Percentiles rank a stretch among this genome's conserved stretches.
Evolutionary conservation across 2,888 invertebrate species (phyloP).

Genomic region (Cosmopolites sordidus): DNA sequence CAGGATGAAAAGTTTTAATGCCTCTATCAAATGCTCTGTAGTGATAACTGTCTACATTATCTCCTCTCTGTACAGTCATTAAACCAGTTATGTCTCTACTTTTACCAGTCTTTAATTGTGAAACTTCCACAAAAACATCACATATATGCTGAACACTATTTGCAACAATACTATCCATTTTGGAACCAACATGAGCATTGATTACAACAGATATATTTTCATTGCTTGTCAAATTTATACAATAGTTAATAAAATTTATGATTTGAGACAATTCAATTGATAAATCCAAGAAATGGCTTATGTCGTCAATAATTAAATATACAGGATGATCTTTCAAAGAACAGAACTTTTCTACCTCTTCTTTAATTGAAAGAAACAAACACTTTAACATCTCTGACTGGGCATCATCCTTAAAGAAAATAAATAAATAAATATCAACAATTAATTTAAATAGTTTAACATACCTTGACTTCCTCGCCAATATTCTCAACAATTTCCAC

Average conservation of each 20-base stretch:
- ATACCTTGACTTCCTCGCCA: slow-evolving; percentile 37
- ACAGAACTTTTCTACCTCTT: slow-evolving; percentile 26
- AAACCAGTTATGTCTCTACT: slow-evolving; percentile 71
- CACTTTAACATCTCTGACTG: slow-evolving; percentile 38
- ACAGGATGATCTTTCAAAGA: slow-evolving; percentile 26
- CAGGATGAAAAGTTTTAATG: slow-evolving; percentile 69
- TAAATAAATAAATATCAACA: background rate
- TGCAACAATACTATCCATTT: slow-evolving; percentile 56
- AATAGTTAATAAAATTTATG: slow-evolving; percentile 51
- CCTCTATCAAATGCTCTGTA: slow-evolving; percentile 73
- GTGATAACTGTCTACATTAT: slow-evolving; percentile 53
- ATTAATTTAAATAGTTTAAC: slow-evolving; percentile 8
- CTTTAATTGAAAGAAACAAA: slow-evolving; percentile 52
- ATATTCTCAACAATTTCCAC: slow-evolving; percentile 49
- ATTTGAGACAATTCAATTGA: slow-evolving; percentile 54
- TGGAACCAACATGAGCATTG: slow-evolving; percentile 56
- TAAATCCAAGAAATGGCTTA: slow-evolving; percentile 67
- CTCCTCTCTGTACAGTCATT: slow-evolving; percentile 54
- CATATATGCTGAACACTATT: slow-evolving; percentile 61
- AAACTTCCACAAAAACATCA: slow-evolving; percentile 59
- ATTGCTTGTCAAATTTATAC: slow-evolving; percentile 46
- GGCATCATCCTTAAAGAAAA: slow-evolving; percentile 8
- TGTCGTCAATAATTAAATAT: slow-evolving; percentile 64
- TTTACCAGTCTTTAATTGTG: slow-evolving; percentile 66
- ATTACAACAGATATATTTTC: slow-evolving; percentile 53